phyloP scores from a whole-genome alignment of 2,113 vertebrate genomes.

The Ctenodactylus gundi region DNA sequence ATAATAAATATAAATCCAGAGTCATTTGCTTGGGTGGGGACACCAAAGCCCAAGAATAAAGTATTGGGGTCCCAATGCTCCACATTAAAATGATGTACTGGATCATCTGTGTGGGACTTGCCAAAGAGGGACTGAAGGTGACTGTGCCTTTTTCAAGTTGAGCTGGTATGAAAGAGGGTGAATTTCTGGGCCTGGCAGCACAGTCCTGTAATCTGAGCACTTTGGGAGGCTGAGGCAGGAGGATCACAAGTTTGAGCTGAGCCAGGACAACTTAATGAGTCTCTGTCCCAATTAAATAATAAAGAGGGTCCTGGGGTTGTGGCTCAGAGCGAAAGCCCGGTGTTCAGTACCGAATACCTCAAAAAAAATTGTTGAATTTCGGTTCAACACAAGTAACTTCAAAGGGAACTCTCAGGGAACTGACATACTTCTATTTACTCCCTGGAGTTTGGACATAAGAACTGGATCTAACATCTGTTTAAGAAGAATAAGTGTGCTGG shows the following conservation, averaged over 20 bases:
- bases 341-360: no score
- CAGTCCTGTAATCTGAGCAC: no score
- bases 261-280: no score
- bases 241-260: no score
- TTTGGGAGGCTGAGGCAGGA: no score
- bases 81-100: neutral
- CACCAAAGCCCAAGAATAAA: neutral
- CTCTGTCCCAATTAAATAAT: no score
- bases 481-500: neutral
- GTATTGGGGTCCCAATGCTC: neutral
- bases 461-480: neutral
- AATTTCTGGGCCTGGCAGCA: no score
- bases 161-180: neutral
- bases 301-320: no score
- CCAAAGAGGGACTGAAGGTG: neutral
- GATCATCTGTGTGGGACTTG: neutral
- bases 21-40: neutral
- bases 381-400: neutral
- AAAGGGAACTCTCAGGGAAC: neutral
- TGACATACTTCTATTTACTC: neutral
- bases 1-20: no score
- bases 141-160: neutral
- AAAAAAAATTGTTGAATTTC: neutral
- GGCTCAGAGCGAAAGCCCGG: no score
- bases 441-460: neutral